Evolutionary conservation across 2,797 vertebrate genomes (phyloP), one percentile per base, ranked within the genome.

Genomic region (Eidolon dupreanum): DNA sequence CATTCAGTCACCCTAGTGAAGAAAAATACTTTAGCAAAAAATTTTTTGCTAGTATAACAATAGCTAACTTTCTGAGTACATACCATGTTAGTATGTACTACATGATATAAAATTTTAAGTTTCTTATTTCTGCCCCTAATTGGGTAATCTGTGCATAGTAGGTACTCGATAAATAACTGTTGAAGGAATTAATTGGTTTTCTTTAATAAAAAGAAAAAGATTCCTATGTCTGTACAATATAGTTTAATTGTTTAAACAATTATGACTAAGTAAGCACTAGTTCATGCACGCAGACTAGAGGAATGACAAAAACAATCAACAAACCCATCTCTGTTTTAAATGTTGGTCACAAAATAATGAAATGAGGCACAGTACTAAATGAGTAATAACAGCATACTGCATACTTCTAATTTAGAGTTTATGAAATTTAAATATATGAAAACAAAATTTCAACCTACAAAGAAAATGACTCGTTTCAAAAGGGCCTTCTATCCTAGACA

Each of bases 171-270:
- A 57, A 88, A 31, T 36, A 92, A 73, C 5, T 84, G 11, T 3
- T 78, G 10, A 77, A 97, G 19, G 31, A 90, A 63, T 43, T 65
- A 84, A 57, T 8, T 81, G 28, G 15, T 33, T 66, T 74, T 41
- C 53, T 84, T 68, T 43, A 43, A 63, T 66, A 36, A 49, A 87
- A 87, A 81, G 15, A 49, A 51, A 74, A 63, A 12, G 61, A 19
- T 36, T 90, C 16, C 26, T 24, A 0, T 78, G 33, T 46, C 31
- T 96, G 49, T 38, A 81, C 4, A 86, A 79, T 12, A 93, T 6
- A 90, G 53, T 3, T 70, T 78, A 84, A 68, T 53, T 86, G 36
- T 41, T 84, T 94, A 95, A 95, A 65, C 3, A 88, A 85, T 51
- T 87, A 77, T 20, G 5, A 93, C 13, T 41, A 96, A 66, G 12